phyloP scores from a whole-genome alignment of 2,888 invertebrate species.

The Megastigmus dorsalis region DNA sequence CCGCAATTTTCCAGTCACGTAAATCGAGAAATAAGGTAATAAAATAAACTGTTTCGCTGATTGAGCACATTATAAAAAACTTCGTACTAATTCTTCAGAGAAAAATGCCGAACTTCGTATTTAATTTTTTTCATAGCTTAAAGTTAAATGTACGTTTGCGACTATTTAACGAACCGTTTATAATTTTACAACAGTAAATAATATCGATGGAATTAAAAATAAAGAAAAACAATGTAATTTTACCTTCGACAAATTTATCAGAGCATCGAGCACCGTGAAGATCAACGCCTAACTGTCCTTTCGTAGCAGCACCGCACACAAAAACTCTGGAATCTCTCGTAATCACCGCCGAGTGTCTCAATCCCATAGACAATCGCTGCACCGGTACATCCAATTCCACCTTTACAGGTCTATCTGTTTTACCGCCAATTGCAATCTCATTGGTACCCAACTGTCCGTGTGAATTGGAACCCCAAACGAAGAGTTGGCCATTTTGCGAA shows the following conservation, averaged over 20 bases:
- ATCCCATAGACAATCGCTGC: slow-evolving; percentile 80
- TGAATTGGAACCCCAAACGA: slow-evolving; percentile 89
- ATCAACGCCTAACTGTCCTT: slow-evolving; percentile 82
- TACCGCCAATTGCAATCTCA: neutral
- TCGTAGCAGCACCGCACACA: slow-evolving; percentile 81
- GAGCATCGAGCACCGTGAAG: slow-evolving; percentile 61
- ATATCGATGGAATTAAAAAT: neutral
- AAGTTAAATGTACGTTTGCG: too few species aligned
- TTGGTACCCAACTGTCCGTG: slow-evolving; percentile 83
- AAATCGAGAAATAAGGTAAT: too few species aligned
- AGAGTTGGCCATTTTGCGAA: slow-evolving; percentile 81
- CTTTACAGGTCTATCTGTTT: slow-evolving; percentile 69
- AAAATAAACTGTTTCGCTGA: too few species aligned
- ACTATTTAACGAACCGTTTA: too few species aligned
- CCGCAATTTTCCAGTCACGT: too few species aligned
- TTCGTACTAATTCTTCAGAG: too few species aligned
- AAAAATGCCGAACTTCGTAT: too few species aligned
- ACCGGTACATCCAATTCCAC: slow-evolving; percentile 76
- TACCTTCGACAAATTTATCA: slow-evolving; percentile 70
- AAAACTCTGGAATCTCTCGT: slow-evolving; percentile 80
- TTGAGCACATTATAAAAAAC: too few species aligned
- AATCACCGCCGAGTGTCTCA: slow-evolving; percentile 81
- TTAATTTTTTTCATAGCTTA: too few species aligned
- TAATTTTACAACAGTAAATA: too few species aligned
- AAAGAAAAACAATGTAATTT: neutral